Conservation (phyloP, 2,888 invertebrate species). For the Pristionchus exspectatus region DNA sequence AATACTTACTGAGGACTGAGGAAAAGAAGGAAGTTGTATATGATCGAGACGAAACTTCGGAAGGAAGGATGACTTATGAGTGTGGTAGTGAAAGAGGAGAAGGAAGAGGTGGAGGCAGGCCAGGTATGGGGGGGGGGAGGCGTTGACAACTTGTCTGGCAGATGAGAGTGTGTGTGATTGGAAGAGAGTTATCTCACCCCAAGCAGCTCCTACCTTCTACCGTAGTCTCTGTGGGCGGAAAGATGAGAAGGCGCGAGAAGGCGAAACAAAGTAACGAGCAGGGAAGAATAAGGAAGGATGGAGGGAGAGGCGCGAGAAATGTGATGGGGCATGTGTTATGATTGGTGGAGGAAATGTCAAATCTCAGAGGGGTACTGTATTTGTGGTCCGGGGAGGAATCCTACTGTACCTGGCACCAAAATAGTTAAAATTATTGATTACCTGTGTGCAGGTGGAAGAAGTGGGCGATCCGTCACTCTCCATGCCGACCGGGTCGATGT, state of each 20-base stretch:
- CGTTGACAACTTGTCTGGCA: no score
- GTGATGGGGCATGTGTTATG: not conserved
- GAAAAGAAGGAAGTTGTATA: not conserved
- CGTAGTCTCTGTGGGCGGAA: not conserved
- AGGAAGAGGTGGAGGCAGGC: not conserved
- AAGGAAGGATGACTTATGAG: not conserved
- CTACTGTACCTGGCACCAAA: not conserved
- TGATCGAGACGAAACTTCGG: not conserved
- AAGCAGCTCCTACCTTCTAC: not conserved
- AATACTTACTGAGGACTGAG: not conserved
- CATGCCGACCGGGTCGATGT: conserved; percentile 72
- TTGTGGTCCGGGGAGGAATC: not conserved
- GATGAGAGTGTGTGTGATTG: not conserved
- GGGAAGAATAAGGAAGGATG: conserved; percentile 53
- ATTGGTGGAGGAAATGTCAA: not conserved
- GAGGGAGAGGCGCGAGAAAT: conserved; percentile 22
- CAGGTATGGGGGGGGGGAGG: not conserved
- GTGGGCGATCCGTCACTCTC: conserved; percentile 76
- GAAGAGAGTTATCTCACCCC: conserved; percentile 3
- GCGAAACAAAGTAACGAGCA: conserved; percentile 36
- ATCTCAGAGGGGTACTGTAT: not conserved
- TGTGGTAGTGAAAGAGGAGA: not conserved
- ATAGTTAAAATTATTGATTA: conserved; percentile 56
- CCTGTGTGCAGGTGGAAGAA: conserved; percentile 76
- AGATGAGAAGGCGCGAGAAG: conserved; percentile 24